phyloP scores from a whole-genome alignment of 2,797 vertebrate species.

The Liasis olivaceus region DNA sequence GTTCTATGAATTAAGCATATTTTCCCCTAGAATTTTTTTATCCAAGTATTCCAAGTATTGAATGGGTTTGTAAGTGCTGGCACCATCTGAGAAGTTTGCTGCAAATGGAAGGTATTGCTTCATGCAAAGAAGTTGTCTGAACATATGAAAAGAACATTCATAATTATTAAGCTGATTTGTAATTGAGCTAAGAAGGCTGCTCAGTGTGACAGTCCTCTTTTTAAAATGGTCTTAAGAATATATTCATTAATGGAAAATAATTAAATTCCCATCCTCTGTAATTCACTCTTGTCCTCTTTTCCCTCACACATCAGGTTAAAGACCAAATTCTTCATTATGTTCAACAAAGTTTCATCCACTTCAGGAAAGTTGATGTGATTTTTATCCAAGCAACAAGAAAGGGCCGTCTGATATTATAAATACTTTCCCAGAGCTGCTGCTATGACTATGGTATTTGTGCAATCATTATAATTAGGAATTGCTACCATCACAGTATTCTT shows the following conservation, averaged over 20 bases:
- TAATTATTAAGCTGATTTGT: background rate
- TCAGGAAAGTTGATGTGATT: background rate
- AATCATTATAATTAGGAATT: constrained; percentile 12
- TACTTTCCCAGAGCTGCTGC: background rate
- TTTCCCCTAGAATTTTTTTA: too few species aligned
- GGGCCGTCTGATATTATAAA: background rate
- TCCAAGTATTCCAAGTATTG: background rate
- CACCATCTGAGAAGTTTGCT: background rate
- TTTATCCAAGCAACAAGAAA: background rate
- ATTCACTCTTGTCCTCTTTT: background rate
- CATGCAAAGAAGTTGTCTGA: background rate
- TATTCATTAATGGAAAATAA: constrained; percentile 2
- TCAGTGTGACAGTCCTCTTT: background rate
- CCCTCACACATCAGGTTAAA: background rate
- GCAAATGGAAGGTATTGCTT: background rate
- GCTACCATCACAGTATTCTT: background rate
- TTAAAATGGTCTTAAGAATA: background rate
- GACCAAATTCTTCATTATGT: background rate
- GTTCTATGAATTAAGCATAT: background rate
- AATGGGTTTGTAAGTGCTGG: background rate
- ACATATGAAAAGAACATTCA: background rate
- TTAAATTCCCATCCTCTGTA: background rate
- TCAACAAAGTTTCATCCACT: constrained; percentile 8
- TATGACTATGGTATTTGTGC: background rate
- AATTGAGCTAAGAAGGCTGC: background rate